phyloP scores from a whole-genome alignment of 1,140 invertebrate genomes.

The Drosophila ohnishii region DNA sequence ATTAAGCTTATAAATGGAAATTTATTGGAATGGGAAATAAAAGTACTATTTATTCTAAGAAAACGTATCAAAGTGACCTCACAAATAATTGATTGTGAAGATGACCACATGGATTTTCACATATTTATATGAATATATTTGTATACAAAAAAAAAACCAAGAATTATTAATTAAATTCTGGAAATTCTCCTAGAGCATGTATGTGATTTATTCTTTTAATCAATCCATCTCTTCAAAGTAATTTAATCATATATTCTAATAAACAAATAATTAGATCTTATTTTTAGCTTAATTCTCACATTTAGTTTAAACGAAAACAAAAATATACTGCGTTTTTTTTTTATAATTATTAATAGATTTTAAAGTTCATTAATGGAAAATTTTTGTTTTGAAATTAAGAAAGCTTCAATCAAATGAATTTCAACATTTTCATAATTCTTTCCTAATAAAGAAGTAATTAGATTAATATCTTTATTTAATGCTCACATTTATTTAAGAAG shows the following conservation, averaged over 20 bases:
- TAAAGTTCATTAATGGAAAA: background rate
- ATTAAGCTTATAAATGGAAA: background rate
- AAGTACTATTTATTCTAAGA: background rate
- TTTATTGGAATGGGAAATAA: background rate
- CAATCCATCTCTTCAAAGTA: background rate
- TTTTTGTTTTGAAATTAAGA: background rate
- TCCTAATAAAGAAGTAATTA: no score
- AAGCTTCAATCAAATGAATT: background rate
- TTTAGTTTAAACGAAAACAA: conserved; percentile 2
- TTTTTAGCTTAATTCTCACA: background rate
- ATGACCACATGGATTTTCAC: background rate
- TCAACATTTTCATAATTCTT: no score
- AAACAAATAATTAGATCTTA: background rate
- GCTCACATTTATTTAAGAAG: background rate
- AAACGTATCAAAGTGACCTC: background rate
- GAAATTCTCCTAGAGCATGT: background rate
- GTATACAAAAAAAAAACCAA: background rate
- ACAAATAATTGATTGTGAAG: no score
- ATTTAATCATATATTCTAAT: background rate
- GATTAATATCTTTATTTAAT: no score
- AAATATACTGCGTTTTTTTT: background rate
- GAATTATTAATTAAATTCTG: background rate
- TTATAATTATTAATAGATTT: background rate
- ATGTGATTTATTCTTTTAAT: background rate
- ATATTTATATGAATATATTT: no score